Evolutionary conservation across 2,888 invertebrate genomes (phyloP).

Genomic region (Epinotia bilunana): DNA sequence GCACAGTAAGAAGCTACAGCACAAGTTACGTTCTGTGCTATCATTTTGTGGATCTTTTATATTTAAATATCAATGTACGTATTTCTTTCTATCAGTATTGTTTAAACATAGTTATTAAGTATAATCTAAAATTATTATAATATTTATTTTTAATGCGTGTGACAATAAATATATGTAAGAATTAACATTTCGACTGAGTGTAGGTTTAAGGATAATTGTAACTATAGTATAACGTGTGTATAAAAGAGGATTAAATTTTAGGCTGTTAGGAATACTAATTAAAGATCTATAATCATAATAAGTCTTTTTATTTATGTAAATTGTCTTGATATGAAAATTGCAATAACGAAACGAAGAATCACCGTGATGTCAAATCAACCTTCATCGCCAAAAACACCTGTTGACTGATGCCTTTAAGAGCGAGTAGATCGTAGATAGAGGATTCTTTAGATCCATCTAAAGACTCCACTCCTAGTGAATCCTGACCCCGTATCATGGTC

Average conservation of each 20-base stretch:
- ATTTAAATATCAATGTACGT: background rate
- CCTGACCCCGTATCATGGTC: too few relatives aligned
- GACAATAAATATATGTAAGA: constrained; percentile 19
- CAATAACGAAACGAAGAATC: background rate
- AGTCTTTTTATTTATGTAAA: background rate
- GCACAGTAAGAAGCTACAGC: too few relatives aligned
- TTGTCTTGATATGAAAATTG: background rate
- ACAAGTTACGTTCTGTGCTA: background rate
- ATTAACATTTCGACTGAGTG: constrained; percentile 8
- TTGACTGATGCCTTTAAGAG: too few relatives aligned
- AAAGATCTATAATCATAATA: background rate
- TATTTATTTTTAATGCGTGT: constrained; percentile 2
- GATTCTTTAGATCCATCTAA: too few relatives aligned
- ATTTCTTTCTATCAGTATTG: constrained; percentile 13
- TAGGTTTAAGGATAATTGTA: constrained; percentile 2
- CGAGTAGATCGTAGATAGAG: too few relatives aligned
- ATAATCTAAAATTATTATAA: background rate
- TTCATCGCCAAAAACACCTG: too few relatives aligned
- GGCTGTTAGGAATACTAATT: background rate
- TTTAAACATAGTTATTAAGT: constrained; percentile 6
- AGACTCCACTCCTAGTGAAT: too few relatives aligned
- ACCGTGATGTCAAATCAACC: too few relatives aligned
- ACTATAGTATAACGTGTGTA: background rate
- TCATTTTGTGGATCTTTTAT: background rate
- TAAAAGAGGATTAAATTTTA: constrained; percentile 2